phyloP scores from a whole-genome alignment of 2,113 vertebrate genomes.

The Hippoglossus stenolepis region DNA sequence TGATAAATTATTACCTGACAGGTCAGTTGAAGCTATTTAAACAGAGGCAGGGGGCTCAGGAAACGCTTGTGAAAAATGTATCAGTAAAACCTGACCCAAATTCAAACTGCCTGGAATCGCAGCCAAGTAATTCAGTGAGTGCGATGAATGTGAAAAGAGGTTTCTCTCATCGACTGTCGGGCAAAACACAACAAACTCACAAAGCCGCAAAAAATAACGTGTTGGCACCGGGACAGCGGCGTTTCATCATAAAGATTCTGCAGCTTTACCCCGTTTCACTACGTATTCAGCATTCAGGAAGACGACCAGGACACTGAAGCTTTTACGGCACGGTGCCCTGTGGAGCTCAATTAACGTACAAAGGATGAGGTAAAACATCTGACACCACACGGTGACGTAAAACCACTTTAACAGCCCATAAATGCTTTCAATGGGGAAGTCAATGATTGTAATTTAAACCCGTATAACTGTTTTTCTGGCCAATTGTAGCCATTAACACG shows the following conservation, averaged over 20 bases:
- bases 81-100: slow-evolving; percentile 34
- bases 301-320: slow-evolving; percentile 1
- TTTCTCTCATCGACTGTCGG: slow-evolving; percentile 7
- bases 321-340: slow-evolving; percentile 2
- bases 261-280: slow-evolving; percentile 4
- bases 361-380: not conserved
- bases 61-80: slow-evolving; percentile 25
- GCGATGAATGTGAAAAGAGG: slow-evolving; percentile 20
- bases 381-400: not conserved
- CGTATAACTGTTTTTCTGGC: not conserved
- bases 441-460: not conserved
- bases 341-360: not conserved
- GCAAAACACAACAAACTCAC: slow-evolving; percentile 30
- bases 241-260: slow-evolving; percentile 11
- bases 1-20: slow-evolving; percentile 31
- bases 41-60: not conserved
- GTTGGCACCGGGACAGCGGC: not conserved
- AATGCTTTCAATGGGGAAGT: not conserved
- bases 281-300: slow-evolving; percentile 17
- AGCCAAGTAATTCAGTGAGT: slow-evolving; percentile 43
- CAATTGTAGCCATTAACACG: no score
- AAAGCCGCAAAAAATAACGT: slow-evolving; percentile 18
- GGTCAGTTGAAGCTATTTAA: slow-evolving; percentile 25
- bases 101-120: slow-evolving; percentile 21
- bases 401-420: not conserved